These are phyloP conservation scores for Sphaerodactylus townsendi DNA, from an alignment of 2,113 vertebrate genomes.

Conservation along the genomic window DNA sequence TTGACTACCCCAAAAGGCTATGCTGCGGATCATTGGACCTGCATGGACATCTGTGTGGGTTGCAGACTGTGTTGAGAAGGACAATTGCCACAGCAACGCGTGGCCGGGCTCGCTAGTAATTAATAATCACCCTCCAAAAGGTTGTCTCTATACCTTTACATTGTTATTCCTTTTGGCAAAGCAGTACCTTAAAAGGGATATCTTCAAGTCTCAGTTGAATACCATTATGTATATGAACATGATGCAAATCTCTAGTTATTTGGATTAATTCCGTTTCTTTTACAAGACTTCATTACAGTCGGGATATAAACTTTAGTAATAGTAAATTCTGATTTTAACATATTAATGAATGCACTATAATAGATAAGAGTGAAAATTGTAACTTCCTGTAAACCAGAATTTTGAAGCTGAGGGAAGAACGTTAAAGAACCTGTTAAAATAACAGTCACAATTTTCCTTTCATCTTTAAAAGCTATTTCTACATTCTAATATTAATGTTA, in stretches of 20 bases:
- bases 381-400: background rate
- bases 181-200: background rate
- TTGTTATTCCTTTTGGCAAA: background rate
- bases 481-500: background rate
- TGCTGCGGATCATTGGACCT: no score
- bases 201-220: background rate
- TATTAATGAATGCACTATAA: background rate
- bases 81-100: no score
- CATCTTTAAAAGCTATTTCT: background rate
- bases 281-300: slow-evolving; percentile 19
- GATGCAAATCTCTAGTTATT: background rate
- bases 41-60: no score
- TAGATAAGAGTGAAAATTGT: background rate
- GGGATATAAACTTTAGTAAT: slow-evolving; percentile 17
- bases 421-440: background rate
- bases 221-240: background rate
- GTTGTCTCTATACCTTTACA: no score
- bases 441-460: no score
- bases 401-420: background rate
- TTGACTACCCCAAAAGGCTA: no score
- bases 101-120: no score
- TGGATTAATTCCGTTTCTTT: slow-evolving; percentile 25
- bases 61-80: no score
- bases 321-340: slow-evolving; percentile 13
- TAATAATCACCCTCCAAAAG: no score